phyloP scores from a whole-genome alignment of 1,140 invertebrate species.

The Pachyrhynchus sulphureomaculatus region DNA sequence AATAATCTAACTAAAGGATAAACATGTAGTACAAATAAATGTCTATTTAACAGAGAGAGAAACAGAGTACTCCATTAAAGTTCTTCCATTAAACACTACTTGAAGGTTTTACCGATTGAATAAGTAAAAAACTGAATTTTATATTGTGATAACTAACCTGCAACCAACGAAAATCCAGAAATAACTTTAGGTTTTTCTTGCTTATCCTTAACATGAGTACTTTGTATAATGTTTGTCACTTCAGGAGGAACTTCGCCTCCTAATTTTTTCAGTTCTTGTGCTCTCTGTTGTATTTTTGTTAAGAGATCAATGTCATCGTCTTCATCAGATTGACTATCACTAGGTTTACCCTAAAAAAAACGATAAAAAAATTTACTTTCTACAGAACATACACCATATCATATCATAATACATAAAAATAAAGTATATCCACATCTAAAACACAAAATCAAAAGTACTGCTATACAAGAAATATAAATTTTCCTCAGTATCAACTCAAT shows the following conservation, averaged over 20 bases:
- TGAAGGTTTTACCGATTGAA: too few relatives aligned
- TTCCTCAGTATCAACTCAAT: too few relatives aligned
- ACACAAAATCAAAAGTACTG: too few relatives aligned
- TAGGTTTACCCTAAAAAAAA: neutral
- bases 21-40: too few relatives aligned
- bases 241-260: constrained; percentile 36
- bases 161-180: constrained; percentile 56
- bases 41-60: too few relatives aligned
- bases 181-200: constrained; percentile 10
- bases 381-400: too few relatives aligned
- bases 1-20: too few relatives aligned
- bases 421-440: too few relatives aligned
- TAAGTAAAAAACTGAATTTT: too few relatives aligned
- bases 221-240: constrained; percentile 23
- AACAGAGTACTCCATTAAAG: too few relatives aligned
- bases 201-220: constrained; percentile 17
- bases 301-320: constrained; percentile 51
- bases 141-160: constrained; percentile 50
- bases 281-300: constrained; percentile 50
- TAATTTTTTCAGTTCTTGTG: constrained; percentile 51
- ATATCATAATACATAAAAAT: too few relatives aligned
- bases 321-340: constrained; percentile 19
- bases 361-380: constrained; percentile 3
- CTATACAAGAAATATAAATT: too few relatives aligned
- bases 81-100: constrained; percentile 34